Conservation (phyloP, 2,888 invertebrate species). For the Bombyx huttoni region DNA sequence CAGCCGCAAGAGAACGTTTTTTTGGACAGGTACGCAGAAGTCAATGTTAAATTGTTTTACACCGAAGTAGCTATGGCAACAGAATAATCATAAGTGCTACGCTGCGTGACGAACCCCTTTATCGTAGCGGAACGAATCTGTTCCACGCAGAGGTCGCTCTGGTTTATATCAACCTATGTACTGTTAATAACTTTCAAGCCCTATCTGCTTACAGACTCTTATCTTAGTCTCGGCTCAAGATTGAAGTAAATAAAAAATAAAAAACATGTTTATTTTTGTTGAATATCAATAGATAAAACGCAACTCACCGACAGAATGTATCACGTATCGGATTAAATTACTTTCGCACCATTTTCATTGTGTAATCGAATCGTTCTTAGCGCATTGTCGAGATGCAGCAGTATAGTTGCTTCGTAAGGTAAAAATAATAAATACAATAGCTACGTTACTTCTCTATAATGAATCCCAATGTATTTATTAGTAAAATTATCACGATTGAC, state of each 20-base stretch:
- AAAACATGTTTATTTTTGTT: conserved; percentile 35
- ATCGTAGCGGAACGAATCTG: conserved; percentile 53
- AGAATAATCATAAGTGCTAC: conserved; percentile 24
- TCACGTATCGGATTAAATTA: neutral
- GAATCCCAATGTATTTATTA: conserved; percentile 6
- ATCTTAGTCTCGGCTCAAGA: conserved; percentile 13
- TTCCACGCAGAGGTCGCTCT: conserved; percentile 36
- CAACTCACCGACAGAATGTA: neutral
- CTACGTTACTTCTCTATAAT: neutral
- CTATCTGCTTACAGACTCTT: conserved; percentile 29
- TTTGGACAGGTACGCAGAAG: conserved; percentile 49
- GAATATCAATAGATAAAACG: conserved; percentile 8
- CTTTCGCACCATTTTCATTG: too few relatives aligned
- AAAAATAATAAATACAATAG: neutral
- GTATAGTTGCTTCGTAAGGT: neutral
- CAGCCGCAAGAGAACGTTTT: conserved; percentile 59
- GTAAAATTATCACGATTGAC: conserved; percentile 13
- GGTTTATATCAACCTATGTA: conserved; percentile 46
- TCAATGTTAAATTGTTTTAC: conserved; percentile 10
- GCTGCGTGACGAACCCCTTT: conserved; percentile 44
- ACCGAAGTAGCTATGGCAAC: conserved; percentile 22
- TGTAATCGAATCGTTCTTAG: too few relatives aligned
- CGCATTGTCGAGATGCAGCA: too few relatives aligned
- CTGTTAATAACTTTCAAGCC: conserved; percentile 34
- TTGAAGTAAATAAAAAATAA: conserved; percentile 15